Percentiles rank a stretch among this genome's conserved stretches.
Evolutionary conservation across 1,140 invertebrate species (phyloP).

Genomic region (Notospermus geniculatus): DNA sequence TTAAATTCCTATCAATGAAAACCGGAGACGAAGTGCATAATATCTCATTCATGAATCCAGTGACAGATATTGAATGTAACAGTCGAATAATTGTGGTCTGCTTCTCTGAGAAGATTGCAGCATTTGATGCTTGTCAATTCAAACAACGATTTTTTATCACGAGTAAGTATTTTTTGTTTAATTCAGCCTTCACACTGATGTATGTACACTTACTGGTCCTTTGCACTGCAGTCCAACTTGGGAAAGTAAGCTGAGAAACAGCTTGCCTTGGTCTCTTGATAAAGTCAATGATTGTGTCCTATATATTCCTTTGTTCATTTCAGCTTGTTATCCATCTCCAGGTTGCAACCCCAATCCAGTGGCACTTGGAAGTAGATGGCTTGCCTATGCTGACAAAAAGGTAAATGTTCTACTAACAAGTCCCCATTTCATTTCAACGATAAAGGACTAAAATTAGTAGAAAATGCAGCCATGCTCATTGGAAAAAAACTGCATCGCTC

Average conservation of each 20-base stretch:
- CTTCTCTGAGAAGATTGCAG: conserved; percentile 84
- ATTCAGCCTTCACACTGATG: too few relatives aligned
- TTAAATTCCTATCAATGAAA: conserved; percentile 86
- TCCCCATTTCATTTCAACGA: too few relatives aligned
- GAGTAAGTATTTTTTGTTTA: conserved; percentile 55
- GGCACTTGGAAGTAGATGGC: conserved; percentile 71
- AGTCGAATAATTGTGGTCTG: conserved; percentile 40
- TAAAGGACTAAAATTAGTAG: too few relatives aligned
- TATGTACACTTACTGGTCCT: too few relatives aligned
- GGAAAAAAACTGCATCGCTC: too few relatives aligned
- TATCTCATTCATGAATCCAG: conserved; percentile 83
- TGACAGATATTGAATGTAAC: conserved; percentile 84
- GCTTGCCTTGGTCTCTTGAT: too few relatives aligned
- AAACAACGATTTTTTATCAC: conserved; percentile 83
- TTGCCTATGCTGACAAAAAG: conserved; percentile 76
- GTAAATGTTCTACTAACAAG: too few relatives aligned
- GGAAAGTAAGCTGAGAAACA: too few relatives aligned
- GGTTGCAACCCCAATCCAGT: conserved; percentile 83
- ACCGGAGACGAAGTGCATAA: conserved; percentile 79
- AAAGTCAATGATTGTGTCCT: too few relatives aligned
- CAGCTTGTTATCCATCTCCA: conserved; percentile 78
- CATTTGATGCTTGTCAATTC: conserved; percentile 85
- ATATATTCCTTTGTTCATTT: too few relatives aligned
- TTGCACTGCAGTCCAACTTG: too few relatives aligned
- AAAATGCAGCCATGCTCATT: too few relatives aligned